A percentile compares a stretch with the other conserved stretches of the same genome.
Conservation (phyloP, 2,797 vertebrate genomes). For the Chiroxiphia lanceolata region DNA sequence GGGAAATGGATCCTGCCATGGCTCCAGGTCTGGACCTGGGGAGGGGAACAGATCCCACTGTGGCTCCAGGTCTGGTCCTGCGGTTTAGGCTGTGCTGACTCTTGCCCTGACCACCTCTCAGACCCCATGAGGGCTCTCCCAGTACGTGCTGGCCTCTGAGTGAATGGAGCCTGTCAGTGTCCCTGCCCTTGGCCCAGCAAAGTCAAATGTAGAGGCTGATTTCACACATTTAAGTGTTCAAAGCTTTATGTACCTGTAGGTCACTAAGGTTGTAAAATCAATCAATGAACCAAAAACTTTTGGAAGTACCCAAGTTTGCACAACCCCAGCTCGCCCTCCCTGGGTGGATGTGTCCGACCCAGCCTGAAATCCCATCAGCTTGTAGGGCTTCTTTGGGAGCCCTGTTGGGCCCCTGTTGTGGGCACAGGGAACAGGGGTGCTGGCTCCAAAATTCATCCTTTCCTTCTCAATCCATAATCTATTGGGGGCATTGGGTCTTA, state of each 20-base stretch:
- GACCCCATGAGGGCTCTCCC: rapidly evolving
- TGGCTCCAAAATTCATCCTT: not conserved
- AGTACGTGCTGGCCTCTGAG: not conserved
- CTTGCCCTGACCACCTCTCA: not conserved
- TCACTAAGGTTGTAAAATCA: not conserved
- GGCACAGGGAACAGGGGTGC: rapidly evolving
- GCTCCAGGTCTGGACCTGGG: not conserved
- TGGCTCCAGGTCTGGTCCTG: rapidly evolving
- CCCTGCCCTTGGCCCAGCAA: not conserved
- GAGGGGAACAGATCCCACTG: not conserved
- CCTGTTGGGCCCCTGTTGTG: too few relatives aligned
- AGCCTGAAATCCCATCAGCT: rapidly evolving
- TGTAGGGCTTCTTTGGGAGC: rapidly evolving
- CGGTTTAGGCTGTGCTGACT: rapidly evolving
- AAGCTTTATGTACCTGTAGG: rapidly evolving
- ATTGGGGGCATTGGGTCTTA: rapidly evolving
- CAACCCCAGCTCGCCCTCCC: rapidly evolving
- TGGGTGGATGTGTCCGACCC: not conserved
- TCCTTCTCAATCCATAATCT: rapidly evolving
- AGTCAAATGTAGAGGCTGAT: rapidly evolving
- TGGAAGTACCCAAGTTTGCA: not conserved
- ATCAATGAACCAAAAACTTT: not conserved
- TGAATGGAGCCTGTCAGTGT: not conserved
- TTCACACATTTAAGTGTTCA: rapidly evolving
- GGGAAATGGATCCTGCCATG: rapidly evolving